phyloP scores from a whole-genome alignment of 2,113 vertebrate species.

The Sphyrna mokarran region DNA sequence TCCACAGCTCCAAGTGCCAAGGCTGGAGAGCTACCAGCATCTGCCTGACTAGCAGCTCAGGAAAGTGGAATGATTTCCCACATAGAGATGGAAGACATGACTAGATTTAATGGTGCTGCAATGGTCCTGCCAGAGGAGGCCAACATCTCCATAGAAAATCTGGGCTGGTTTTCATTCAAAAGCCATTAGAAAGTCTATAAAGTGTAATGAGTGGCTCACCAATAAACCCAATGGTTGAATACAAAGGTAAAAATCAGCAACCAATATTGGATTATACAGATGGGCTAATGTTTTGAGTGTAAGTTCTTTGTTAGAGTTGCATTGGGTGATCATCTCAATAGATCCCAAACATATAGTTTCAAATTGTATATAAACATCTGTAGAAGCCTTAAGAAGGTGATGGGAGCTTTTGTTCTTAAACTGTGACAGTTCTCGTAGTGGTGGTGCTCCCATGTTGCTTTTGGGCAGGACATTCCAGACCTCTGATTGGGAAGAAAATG shows the following conservation, averaged over 20 bases:
- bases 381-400: neutral
- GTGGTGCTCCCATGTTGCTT: neutral
- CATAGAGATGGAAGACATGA: no score
- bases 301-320: neutral
- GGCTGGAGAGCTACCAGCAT: no score
- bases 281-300: neutral
- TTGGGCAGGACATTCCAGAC: neutral
- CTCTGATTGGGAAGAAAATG: neutral
- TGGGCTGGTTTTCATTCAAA: no score
- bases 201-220: neutral
- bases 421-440: no score
- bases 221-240: neutral
- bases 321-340: neutral
- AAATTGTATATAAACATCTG: neutral
- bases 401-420: neutral
- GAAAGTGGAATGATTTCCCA: no score
- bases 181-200: no score
- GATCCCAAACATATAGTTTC: neutral
- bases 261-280: neutral
- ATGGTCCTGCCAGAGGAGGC: no score
- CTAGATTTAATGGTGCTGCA: no score
- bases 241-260: neutral
- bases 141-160: no score
- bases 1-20: no score
- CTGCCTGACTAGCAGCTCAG: no score